Evolutionary conservation across 1,140 invertebrate species (phyloP).

Genomic region (Lutraria rhynchaena): DNA sequence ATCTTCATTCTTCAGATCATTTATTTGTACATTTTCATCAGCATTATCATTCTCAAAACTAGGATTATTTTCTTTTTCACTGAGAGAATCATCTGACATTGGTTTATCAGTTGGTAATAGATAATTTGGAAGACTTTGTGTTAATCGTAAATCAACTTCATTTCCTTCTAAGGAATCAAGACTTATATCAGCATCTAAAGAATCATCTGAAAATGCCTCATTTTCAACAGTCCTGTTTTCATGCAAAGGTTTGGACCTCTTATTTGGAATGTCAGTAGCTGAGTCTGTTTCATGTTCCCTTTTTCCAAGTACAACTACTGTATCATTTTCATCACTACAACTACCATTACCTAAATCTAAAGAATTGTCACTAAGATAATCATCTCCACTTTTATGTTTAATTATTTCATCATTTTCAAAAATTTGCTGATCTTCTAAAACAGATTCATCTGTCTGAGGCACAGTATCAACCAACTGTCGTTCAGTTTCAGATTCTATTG

Average conservation of each 20-base stretch:
- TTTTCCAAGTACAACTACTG: slow-evolving; percentile 5
- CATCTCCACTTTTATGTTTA: no score
- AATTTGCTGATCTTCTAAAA: no score
- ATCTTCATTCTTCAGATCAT: no score
- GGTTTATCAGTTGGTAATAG: slow-evolving; percentile 17
- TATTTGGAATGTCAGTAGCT: slow-evolving; percentile 1
- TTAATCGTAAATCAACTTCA: background rate
- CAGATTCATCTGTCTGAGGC: no score
- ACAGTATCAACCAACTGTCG: no score
- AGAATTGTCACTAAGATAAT: background rate
- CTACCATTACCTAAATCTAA: background rate
- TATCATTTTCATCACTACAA: slow-evolving; percentile 12
- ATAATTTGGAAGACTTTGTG: slow-evolving; percentile 48
- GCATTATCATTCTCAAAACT: background rate
- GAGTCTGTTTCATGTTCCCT: slow-evolving; percentile 13
- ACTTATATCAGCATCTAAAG: slow-evolving; percentile 59
- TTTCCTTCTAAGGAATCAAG: slow-evolving; percentile 54
- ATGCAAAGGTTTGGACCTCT: slow-evolving; percentile 1
- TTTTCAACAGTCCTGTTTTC: background rate
- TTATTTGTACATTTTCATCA: background rate
- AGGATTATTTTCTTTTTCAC: slow-evolving; percentile 8
- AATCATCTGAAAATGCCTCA: slow-evolving; percentile 61
- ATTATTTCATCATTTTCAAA: no score
- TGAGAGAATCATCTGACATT: slow-evolving; percentile 44
- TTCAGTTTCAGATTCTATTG: no score